A percentile compares a stretch with the other conserved stretches of the same genome.
Evolutionary conservation across 2,113 vertebrate genomes (phyloP).

Genomic region (Symphodus melops): DNA sequence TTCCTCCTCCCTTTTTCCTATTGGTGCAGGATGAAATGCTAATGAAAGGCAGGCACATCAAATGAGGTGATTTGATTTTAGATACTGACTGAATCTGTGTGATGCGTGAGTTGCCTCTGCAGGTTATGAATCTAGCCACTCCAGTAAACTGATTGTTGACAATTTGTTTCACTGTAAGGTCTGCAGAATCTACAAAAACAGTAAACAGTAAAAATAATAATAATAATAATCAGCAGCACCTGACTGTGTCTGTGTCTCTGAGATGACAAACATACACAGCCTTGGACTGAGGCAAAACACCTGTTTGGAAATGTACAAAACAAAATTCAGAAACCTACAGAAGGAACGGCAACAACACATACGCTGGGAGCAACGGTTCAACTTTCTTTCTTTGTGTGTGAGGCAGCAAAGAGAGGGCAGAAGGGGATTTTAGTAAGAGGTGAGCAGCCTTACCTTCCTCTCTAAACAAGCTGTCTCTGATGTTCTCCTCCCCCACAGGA

Average conservation of each 20-base stretch:
- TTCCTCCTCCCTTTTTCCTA: neutral
- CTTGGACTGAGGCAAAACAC: constrained; percentile 13
- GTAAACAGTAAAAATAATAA: constrained; percentile 39
- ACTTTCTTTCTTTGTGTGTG: neutral
- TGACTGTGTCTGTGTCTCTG: constrained; percentile 8
- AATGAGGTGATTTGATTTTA: constrained; percentile 38
- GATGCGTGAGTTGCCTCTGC: constrained; percentile 16
- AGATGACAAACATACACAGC: neutral
- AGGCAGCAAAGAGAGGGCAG: constrained; percentile 1
- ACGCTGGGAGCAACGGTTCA: neutral
- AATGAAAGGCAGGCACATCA: constrained; percentile 41
- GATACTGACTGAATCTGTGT: constrained; percentile 3
- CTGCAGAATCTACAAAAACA: constrained; percentile 52
- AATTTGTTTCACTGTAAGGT: constrained; percentile 40
- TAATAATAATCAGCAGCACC: constrained; percentile 42
- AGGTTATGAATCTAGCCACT: constrained; percentile 40
- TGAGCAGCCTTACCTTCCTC: constrained; percentile 64
- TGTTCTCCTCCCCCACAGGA: constrained; percentile 54
- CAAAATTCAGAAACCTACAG: neutral
- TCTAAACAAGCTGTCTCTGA: constrained; percentile 50
- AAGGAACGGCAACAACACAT: neutral
- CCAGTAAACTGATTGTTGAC: constrained; percentile 42
- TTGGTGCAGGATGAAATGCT: constrained; percentile 38
- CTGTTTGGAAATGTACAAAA: neutral
- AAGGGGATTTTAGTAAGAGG: constrained; percentile 22